Percentiles rank a stretch among this genome's conserved stretches.
phyloP scores from a whole-genome alignment of 2,888 invertebrate genomes.

The Cryptus viduatorius region DNA sequence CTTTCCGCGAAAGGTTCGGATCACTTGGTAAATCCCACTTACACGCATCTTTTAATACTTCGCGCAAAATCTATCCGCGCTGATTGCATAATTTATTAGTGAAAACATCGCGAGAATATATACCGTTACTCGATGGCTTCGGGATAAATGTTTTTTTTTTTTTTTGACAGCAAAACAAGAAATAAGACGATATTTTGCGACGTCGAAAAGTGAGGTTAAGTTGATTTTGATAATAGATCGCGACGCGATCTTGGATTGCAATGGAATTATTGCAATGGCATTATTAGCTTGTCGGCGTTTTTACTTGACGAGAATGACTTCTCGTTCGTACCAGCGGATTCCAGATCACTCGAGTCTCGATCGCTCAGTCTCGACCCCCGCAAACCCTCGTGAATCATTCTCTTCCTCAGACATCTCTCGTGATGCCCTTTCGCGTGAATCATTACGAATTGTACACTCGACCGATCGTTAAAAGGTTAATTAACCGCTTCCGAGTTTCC shows the following conservation, averaged over 20 bases:
- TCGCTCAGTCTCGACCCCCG: not conserved
- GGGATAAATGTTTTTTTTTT: not conserved
- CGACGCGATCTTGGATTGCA: not conserved
- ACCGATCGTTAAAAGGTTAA: not conserved
- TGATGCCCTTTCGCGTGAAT: conserved; percentile 31
- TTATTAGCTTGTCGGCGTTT: not conserved
- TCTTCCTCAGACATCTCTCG: not conserved
- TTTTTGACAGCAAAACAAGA: not conserved
- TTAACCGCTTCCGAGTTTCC: conserved; percentile 10
- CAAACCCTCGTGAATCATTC: conserved; percentile 2
- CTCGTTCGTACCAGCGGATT: conserved; percentile 35
- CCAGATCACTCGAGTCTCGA: conserved; percentile 12
- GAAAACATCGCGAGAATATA: not conserved
- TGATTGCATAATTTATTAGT: not conserved
- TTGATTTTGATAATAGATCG: conserved; percentile 2
- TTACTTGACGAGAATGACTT: conserved; percentile 8
- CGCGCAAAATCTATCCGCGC: not conserved
- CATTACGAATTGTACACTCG: conserved; percentile 19
- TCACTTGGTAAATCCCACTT: not conserved
- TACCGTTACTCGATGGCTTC: too few species aligned
- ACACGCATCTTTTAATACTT: not conserved
- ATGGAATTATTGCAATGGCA: not conserved
- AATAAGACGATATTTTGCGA: not conserved
- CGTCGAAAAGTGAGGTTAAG: not conserved
- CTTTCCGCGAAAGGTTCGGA: conserved; percentile 3